Evolutionary conservation across 1,140 invertebrate species (phyloP), one percentile per base, ranked within the genome.

Genomic region (Monochamus saltuarius): DNA sequence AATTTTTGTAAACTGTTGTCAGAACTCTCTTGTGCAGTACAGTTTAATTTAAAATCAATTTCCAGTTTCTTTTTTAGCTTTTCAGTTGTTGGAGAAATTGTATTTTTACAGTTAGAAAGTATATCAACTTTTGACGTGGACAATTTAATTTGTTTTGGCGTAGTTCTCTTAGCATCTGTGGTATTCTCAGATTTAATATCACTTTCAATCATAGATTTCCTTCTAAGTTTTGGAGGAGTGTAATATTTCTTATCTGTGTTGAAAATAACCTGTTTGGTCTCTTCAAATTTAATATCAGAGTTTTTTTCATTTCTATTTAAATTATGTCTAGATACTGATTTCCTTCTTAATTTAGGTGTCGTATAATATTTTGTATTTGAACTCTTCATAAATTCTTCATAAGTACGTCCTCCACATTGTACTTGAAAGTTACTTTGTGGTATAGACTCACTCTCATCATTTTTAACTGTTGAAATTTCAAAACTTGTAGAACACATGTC

Each of bases 21-120:
- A 47, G 7, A 7, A 47, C 8, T 47, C 29, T 17, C 45, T 17
- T 6, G 11, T 47, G 9, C n/a, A 19, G 29, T 22, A 11, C 45
- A 16, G 13, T 29, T 47, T 35, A 8, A 51, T 6, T 29, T 29
- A 29, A 29, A 29, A 29, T 29, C 22, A 29, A 29, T 29, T 29
- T 38, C 34, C 29, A 51, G 13, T 22, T 51, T 51, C 36, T 51
- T 51, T 14, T 13, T 51, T n/a, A 51, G 16, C 16, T 51, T 51
- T n/a, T 51, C 49, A 13, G 49, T 37, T 10, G 35, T 37, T 51
- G 17, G 49, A 36, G 49, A 51, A 7, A 51, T 35, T 6, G 49
- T 51, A 29, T 51, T 51, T 35, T 51, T 51, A 16, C 29, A 51
- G 34, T 51, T 51, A n/a, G 22, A 51, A 35, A n/a, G 10, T 10